These are phyloP conservation scores for Ametastegia equiseti DNA, from an alignment of 2,888 invertebrate genomes.

Conservation along the genomic window DNA sequence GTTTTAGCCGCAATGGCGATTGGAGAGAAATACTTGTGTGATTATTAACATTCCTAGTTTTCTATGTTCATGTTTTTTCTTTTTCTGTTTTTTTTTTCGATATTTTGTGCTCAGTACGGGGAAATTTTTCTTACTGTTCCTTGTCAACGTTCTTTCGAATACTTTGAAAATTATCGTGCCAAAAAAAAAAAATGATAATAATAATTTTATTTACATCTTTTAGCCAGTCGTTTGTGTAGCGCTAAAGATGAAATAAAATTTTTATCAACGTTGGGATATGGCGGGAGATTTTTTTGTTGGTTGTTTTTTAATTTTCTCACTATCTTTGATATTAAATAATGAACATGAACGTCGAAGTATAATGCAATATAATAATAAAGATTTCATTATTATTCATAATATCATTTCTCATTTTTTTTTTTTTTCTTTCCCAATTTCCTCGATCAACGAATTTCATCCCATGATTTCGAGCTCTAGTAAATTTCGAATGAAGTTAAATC, in stretches of 20 bases:
- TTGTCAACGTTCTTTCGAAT: too few species aligned
- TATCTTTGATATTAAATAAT: neutral
- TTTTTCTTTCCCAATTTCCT: neutral
- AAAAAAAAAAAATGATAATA: too few species aligned
- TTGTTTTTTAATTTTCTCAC: too few species aligned
- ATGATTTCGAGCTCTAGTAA: too few species aligned
- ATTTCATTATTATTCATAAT: neutral
- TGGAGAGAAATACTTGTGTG: neutral
- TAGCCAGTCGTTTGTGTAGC: too few species aligned
- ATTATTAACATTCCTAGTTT: neutral
- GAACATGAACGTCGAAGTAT: too few species aligned
- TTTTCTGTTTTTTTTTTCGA: neutral
- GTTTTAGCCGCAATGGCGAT: too few species aligned
- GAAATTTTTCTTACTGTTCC: too few species aligned
- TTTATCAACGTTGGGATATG: neutral
- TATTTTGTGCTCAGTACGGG: neutral
- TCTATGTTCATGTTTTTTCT: neutral
- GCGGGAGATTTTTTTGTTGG: too few species aligned
- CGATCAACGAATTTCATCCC: too few species aligned
- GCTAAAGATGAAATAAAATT: neutral
- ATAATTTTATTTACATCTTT: neutral
- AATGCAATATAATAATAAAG: neutral
- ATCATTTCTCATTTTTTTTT: neutral
- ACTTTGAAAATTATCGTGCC: too few species aligned
- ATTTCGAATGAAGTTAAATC: too few species aligned